A percentile compares a stretch with the other conserved stretches of the same genome.
phyloP scores from a whole-genome alignment of 2,113 vertebrate species.

The Megaleporinus macrocephalus region DNA sequence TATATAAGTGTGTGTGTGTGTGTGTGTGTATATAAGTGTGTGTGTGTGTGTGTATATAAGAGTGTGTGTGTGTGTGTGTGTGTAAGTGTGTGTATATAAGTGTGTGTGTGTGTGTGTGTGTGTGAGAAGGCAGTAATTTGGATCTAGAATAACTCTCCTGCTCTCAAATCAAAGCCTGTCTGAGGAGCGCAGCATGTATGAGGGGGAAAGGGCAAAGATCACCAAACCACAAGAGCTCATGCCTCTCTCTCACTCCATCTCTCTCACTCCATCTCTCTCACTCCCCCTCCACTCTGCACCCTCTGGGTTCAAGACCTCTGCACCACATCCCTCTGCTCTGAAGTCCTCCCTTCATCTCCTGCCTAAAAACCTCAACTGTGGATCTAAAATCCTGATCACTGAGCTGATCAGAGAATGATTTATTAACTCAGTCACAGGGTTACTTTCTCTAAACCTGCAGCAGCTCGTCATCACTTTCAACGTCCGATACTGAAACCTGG shows the following conservation, averaged over 20 bases:
- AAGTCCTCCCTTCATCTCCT: neutral
- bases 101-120: neutral
- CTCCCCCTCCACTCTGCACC: neutral
- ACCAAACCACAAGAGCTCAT: conserved; percentile 14
- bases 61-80: neutral
- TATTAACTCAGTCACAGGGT: too few relatives aligned
- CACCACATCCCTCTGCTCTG: neutral
- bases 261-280: neutral
- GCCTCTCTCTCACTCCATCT: neutral
- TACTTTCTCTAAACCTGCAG: too few relatives aligned
- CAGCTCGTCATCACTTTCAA: too few relatives aligned
- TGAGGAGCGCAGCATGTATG: conserved; percentile 28
- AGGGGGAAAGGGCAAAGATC: conserved; percentile 34
- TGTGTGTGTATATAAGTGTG: too few relatives aligned
- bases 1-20: too few relatives aligned
- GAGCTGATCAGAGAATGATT: too few relatives aligned
- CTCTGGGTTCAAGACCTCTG: neutral
- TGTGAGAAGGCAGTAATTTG: conserved; percentile 40
- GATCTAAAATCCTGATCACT: too few relatives aligned
- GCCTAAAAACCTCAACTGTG: neutral
- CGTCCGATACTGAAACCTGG: too few relatives aligned
- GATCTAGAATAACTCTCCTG: conserved; percentile 46
- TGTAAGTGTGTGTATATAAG: neutral
- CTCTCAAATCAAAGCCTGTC: conserved; percentile 40
- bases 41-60: too few relatives aligned